Conservation (phyloP, 1,140 invertebrate species). For the Musca domestica region DNA sequence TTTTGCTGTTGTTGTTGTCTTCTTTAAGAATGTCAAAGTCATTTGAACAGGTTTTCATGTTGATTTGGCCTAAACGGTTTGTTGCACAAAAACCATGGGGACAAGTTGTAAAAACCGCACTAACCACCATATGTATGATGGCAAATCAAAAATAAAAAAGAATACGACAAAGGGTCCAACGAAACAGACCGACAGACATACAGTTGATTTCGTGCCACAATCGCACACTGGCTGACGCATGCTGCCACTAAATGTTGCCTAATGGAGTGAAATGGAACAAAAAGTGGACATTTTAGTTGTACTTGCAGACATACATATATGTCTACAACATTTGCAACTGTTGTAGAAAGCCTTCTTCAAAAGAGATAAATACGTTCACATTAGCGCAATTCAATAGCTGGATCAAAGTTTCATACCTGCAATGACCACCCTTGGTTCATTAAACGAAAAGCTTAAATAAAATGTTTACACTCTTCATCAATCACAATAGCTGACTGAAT, state of each 20-base stretch:
- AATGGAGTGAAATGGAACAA: slow-evolving; percentile 11
- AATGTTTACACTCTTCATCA: slow-evolving; percentile 1
- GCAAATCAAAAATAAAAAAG: not conserved
- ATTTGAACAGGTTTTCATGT: slow-evolving; percentile 34
- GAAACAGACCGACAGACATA: slow-evolving; percentile 2
- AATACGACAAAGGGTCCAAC: not conserved
- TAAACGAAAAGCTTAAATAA: not conserved
- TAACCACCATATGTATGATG: slow-evolving; percentile 2
- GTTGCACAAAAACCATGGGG: slow-evolving; percentile 7
- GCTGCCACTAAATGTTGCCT: not conserved
- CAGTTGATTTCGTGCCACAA: not conserved
- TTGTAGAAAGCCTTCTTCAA: not conserved
- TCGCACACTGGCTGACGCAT: not conserved
- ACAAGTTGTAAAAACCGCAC: not conserved
- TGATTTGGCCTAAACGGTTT: slow-evolving; percentile 7
- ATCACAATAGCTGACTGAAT: not conserved
- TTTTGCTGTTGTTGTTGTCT: no score
- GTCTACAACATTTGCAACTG: slow-evolving; percentile 1
- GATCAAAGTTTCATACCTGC: not conserved
- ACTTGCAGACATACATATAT: not conserved
- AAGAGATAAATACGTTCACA: no score
- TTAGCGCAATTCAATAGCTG: no score
- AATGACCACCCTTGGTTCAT: not conserved
- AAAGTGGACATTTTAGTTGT: slow-evolving; percentile 10
- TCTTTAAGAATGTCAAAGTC: slow-evolving; percentile 46